Conservation (phyloP, 1,140 invertebrate species). For the Proales similis region DNA sequence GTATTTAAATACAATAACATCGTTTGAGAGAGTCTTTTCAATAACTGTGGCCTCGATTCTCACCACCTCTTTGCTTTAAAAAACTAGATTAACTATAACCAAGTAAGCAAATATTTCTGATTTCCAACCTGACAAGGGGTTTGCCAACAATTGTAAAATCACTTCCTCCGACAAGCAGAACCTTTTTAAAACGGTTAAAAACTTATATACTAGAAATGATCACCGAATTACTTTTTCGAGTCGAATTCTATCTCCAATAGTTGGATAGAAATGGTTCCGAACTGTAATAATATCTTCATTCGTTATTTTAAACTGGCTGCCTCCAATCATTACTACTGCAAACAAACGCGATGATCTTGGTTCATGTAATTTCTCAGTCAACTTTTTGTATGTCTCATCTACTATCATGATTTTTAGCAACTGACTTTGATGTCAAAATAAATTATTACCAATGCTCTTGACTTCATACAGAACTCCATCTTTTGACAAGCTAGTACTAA, state of each 20-base stretch:
- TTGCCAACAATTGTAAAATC: slow-evolving; percentile 77
- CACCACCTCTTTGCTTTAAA: slow-evolving; percentile 25
- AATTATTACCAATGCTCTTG: neutral
- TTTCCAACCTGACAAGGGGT: slow-evolving; percentile 64
- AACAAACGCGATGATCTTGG: slow-evolving; percentile 60
- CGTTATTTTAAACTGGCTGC: slow-evolving; percentile 79
- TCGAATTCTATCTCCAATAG: slow-evolving; percentile 69
- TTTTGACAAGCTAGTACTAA: slow-evolving; percentile 1
- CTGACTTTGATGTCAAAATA: too few relatives aligned
- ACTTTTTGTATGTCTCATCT: too few relatives aligned
- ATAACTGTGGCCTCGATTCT: slow-evolving; percentile 34
- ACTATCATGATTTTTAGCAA: too few relatives aligned
- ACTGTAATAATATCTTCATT: slow-evolving; percentile 74
- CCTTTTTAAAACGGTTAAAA: slow-evolving; percentile 47
- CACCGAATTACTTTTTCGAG: slow-evolving; percentile 67
- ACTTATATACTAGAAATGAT: slow-evolving; percentile 34
- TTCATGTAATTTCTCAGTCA: too few relatives aligned
- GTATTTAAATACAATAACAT: slow-evolving; percentile 23
- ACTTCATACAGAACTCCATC: slow-evolving; percentile 4
- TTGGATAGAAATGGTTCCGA: slow-evolving; percentile 73
- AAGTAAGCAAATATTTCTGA: neutral
- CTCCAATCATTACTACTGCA: slow-evolving; percentile 71
- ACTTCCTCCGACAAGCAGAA: slow-evolving; percentile 68
- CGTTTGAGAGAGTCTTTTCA: slow-evolving; percentile 37
- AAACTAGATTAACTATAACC: neutral